Conservation (phyloP, 2,888 invertebrate genomes). For the Pandemis corylana region DNA sequence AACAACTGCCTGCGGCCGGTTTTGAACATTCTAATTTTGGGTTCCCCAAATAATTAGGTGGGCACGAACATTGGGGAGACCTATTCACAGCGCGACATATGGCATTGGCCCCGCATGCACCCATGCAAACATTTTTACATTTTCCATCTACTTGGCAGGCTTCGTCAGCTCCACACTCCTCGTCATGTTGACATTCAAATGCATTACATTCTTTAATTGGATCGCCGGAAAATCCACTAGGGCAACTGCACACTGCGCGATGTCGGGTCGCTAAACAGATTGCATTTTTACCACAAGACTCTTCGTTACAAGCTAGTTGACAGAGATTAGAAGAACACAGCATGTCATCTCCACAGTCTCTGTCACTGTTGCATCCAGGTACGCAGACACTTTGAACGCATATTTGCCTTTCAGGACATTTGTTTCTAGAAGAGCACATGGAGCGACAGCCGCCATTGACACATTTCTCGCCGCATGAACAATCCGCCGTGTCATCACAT, state of each 20-base stretch:
- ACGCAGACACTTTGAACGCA: constrained; percentile 90
- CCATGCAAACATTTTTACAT: constrained; percentile 93
- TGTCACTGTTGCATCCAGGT: constrained; percentile 91
- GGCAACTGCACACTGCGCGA: constrained; percentile 93
- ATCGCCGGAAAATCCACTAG: constrained; percentile 93
- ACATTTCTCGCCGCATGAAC: constrained; percentile 93
- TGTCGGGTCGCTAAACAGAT: constrained; percentile 92
- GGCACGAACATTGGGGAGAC: constrained; percentile 93
- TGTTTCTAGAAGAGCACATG: constrained; percentile 87
- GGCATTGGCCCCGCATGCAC: constrained; percentile 93
- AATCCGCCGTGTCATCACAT: constrained; percentile 88
- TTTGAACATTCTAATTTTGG: constrained; percentile 90
- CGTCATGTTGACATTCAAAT: constrained; percentile 90
- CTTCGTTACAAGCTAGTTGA: constrained; percentile 87
- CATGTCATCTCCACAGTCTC: constrained; percentile 91
- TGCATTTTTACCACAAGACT: constrained; percentile 92
- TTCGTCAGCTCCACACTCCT: constrained; percentile 92
- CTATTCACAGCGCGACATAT: constrained; percentile 92
- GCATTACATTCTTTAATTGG: constrained; percentile 90
- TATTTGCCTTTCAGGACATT: constrained; percentile 91
- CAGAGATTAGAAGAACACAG: constrained; percentile 89
- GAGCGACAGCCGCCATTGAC: constrained; percentile 89
- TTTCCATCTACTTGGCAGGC: constrained; percentile 87
- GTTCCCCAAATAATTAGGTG: constrained; percentile 91
- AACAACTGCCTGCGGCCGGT: constrained; percentile 89